Base-by-base conservation (phyloP, 1,140 invertebrate species). In the Eubasilissa regina region DNA sequence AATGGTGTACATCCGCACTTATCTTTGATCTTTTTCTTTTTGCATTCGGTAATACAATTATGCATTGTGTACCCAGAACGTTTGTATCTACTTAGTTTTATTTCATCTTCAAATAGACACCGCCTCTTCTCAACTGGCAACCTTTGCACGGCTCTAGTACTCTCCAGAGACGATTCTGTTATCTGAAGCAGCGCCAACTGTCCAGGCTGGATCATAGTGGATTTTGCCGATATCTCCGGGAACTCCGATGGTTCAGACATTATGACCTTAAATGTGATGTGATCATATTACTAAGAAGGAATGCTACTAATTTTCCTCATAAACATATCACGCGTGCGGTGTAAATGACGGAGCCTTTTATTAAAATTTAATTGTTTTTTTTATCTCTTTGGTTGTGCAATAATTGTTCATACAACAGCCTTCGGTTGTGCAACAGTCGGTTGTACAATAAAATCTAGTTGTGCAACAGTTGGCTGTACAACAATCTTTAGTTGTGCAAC, bases 21-120 rank as follows among this genome's bases (percentile, higher is more conserved):
- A 19, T 21, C 48, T n/a, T 73, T 25, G 0, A 73, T 35, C 6
- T 53, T 35, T 13, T 60, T 62, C n/a, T 73, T 48, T 19, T 45
- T 56, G 55, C 77, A 78, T 13, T 47, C n/a, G 25, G 66, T 78
- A 35, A 78, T 72, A 47, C 77, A 78, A 13, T 48, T 60, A 13
- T 78, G 48, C 43, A 78, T 47, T 4, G 77, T 60, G 35, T 78
- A 73, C 11, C 35, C n/a, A 10, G 9, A n/a, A 7, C 7, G 21
- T 0, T 17, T 64, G 55, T 15, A 13, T 51, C 45, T 60, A 3
- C 47, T 12, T 17, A 15, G n/a, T 13, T 77, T 44, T 11, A 51
- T 13, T 15, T 66, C 48, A 3, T 53, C 43, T 35, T 43, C 51
- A 60, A 72, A 73, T 15, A 78, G 43, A 35, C 66, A 72, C 3